Percentiles rank a stretch among this genome's conserved stretches.
Evolutionary conservation across 2,888 invertebrate genomes (phyloP).

Genomic region (Argyresthia albistria): DNA sequence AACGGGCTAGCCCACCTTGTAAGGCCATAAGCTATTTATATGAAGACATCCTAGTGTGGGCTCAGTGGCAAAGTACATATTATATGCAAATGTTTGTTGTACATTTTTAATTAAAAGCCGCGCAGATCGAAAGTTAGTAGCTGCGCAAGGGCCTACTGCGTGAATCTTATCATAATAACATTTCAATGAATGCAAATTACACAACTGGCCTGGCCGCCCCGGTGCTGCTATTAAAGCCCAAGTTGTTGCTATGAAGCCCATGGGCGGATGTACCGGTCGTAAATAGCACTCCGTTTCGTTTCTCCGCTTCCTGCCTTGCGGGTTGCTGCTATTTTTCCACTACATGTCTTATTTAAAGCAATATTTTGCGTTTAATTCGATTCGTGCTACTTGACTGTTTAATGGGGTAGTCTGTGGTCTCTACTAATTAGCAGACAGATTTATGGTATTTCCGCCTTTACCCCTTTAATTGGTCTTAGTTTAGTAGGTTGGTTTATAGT

Average conservation of each 20-base stretch:
- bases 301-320: constrained; percentile 57
- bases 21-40: too few relatives aligned
- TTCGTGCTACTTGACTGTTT: constrained; percentile 11
- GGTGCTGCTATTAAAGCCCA: background rate
- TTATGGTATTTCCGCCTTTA: background rate
- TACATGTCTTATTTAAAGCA: constrained; percentile 56
- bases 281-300: constrained; percentile 67
- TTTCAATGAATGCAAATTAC: constrained; percentile 27
- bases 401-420: background rate
- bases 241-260: constrained; percentile 20
- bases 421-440: background rate
- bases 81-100: too few relatives aligned
- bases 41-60: too few relatives aligned
- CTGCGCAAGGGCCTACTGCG: background rate
- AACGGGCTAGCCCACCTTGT: too few relatives aligned
- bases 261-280: constrained; percentile 41
- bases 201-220: constrained; percentile 22
- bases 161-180: constrained; percentile 9
- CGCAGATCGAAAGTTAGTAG: background rate
- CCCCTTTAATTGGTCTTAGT: too few relatives aligned
- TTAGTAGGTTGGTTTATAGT: background rate
- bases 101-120: background rate
- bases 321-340: constrained; percentile 50
- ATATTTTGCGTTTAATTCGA: constrained; percentile 45
- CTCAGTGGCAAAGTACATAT: too few relatives aligned